phyloP scores from a whole-genome alignment of 2,113 vertebrate species.

The Xenopus borealis region DNA sequence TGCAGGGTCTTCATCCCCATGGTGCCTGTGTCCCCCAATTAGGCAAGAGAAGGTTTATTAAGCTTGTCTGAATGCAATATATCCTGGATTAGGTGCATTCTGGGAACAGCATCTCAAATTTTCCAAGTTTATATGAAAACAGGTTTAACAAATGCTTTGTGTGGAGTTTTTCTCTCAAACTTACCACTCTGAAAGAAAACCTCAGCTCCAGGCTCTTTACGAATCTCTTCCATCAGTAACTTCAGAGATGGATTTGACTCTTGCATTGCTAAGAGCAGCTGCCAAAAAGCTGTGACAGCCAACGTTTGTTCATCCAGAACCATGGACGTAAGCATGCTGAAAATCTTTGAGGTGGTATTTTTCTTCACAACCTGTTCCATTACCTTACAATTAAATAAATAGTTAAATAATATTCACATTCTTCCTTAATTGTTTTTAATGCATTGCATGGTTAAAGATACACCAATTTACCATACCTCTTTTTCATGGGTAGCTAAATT shows the following conservation, averaged over 20 bases:
- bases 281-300: constrained; percentile 59
- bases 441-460: background rate
- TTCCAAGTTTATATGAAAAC: no score
- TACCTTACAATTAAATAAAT: constrained; percentile 43
- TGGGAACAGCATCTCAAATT: no score
- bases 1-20: no score
- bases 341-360: constrained; percentile 26
- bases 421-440: background rate
- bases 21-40: no score
- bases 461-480: constrained; percentile 54
- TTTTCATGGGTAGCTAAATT: constrained; percentile 57
- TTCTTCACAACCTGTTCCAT: constrained; percentile 58
- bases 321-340: constrained; percentile 54
- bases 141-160: no score
- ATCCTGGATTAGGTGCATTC: no score
- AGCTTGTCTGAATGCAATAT: no score
- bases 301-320: constrained; percentile 58
- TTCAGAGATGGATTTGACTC: constrained; percentile 45
- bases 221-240: constrained; percentile 60
- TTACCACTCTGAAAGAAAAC: constrained; percentile 61
- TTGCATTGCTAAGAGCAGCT: constrained; percentile 57
- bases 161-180: no score
- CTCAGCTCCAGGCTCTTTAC: constrained; percentile 52
- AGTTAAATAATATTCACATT: background rate
- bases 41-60: no score